Conservation (phyloP, 2,888 invertebrate species). For the Heliconius erato region DNA sequence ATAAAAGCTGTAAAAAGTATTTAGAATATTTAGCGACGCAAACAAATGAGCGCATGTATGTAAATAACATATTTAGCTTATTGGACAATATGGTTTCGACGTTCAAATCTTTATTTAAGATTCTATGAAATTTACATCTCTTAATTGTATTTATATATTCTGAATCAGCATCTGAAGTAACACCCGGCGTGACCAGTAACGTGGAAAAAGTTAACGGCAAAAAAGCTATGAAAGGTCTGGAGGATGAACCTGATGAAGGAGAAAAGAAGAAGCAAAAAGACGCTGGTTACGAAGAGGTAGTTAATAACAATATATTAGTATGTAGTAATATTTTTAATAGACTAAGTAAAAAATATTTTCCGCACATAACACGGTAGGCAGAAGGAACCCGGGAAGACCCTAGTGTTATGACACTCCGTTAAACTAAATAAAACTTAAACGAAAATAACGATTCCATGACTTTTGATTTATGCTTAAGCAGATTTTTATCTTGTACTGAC, state of each 20-base stretch:
- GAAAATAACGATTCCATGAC: too few species aligned
- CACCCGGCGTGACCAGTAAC: conserved; percentile 50
- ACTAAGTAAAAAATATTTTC: too few species aligned
- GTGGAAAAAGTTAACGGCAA: conserved; percentile 62
- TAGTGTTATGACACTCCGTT: too few species aligned
- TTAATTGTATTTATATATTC: neutral
- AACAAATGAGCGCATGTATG: too few species aligned
- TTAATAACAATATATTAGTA: neutral
- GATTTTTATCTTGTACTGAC: too few species aligned
- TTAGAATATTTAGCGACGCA: too few species aligned
- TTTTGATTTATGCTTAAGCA: too few species aligned
- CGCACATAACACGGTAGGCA: too few species aligned
- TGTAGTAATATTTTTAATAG: neutral
- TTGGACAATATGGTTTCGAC: neutral
- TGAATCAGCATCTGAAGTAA: conserved; percentile 38
- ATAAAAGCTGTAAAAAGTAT: too few species aligned
- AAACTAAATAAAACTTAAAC: too few species aligned
- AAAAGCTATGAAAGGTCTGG: conserved; percentile 64
- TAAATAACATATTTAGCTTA: neutral
- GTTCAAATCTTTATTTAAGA: neutral
- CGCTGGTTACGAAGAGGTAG: conserved; percentile 74
- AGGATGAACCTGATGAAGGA: conserved; percentile 63
- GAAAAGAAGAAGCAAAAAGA: conserved; percentile 76
- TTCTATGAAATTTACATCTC: neutral
- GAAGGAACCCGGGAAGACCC: too few species aligned